Evolutionary conservation across 2,797 vertebrate genomes (phyloP), one percentile per base, ranked within the genome.

Genomic region (Rhodeus uyekii): DNA sequence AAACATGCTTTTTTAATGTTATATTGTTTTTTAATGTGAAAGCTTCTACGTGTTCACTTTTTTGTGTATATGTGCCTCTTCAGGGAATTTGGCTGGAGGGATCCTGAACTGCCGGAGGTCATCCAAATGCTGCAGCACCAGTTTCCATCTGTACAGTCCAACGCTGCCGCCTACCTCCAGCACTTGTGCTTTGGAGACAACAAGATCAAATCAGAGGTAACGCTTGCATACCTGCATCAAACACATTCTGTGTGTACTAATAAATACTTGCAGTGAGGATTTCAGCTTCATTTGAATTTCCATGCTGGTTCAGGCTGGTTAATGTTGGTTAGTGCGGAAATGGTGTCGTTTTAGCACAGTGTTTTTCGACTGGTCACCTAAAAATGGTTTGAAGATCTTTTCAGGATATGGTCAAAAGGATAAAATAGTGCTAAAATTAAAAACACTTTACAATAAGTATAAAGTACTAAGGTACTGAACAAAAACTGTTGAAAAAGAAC

Each of bases 121-220:
- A 99, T 99, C 90, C 98, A 99, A 93, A 99, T 99, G 98, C 92
- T 99, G 85, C 98, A 99, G 81, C 98, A 99, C 89, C 98, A 99
- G 36, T 99, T 99, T 88, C 98, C 98, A 53, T 99, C 98, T 0
- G 98, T 99, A 86, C 98, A 99, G 91, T 99, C 98, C 12, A 99
- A 99, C 4, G 98, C 98, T 73, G 98, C 98, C 63, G 98, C 98
- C 86, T 99, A 99, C 87, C 95, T 99, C 60, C 98, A 99, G 80
- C 98, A 99, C 91, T 96, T 99, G 85, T 99, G 98, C 92, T 99
- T 99, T 0, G 98, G 98, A 93, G 98, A 99, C 96, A 99, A 99
- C 93, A 99, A 99, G 94, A 99, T 97, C 93, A 99, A 98, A 95
- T 96, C 96, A 10, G 97, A 99, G 97, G 98, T 97, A 67, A 82